These are phyloP conservation scores for Pampusana beccarii DNA, from an alignment of 2,113 vertebrate species.

Conservation along the genomic window DNA sequence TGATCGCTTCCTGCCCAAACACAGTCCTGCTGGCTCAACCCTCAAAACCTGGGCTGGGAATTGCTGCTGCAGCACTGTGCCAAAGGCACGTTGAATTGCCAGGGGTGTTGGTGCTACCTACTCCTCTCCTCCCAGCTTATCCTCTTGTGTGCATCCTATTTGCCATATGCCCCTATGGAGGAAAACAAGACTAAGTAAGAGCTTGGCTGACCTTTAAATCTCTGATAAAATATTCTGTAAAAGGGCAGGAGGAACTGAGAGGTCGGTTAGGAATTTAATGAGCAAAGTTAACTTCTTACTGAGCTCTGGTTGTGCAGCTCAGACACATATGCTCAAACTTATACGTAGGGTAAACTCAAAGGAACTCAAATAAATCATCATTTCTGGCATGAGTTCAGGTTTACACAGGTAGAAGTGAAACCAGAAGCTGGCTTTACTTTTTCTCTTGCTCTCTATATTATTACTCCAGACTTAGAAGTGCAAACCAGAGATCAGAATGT, in stretches of 20 bases:
- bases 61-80: background rate
- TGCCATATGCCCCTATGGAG: background rate
- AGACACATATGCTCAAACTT: background rate
- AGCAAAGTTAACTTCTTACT: slow-evolving; percentile 19
- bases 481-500: background rate
- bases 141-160: slow-evolving; percentile 3
- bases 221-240: slow-evolving; percentile 55
- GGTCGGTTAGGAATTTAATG: background rate
- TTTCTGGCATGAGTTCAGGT: background rate
- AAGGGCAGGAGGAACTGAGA: slow-evolving; percentile 20
- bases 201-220: slow-evolving; percentile 65
- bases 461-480: background rate
- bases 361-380: background rate
- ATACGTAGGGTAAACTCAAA: background rate
- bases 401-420: slow-evolving; percentile 4
- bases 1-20: slow-evolving; percentile 70
- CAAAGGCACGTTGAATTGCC: slow-evolving; percentile 40
- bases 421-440: background rate
- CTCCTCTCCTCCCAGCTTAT: slow-evolving; percentile 13
- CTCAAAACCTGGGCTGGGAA: slow-evolving; percentile 14
- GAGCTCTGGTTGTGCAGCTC: background rate
- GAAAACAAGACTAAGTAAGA: slow-evolving; percentile 37
- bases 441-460: background rate
- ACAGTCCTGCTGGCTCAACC: slow-evolving; percentile 31
- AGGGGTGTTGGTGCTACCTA: background rate